Evolutionary conservation across 2,797 vertebrate genomes (phyloP).

Genomic region (Enteromius fasciolatus): DNA sequence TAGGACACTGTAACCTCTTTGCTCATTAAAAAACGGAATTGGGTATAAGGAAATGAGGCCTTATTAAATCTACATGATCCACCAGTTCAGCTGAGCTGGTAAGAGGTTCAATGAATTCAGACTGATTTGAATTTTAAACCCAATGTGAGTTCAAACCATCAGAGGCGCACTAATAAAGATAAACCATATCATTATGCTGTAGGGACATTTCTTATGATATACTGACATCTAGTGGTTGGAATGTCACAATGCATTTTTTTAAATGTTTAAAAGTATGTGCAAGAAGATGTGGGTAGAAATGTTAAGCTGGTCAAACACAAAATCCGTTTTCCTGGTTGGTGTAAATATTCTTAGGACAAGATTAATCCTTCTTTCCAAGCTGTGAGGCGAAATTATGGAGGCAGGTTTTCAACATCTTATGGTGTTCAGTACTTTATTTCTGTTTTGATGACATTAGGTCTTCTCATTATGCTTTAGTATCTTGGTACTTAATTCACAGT

Average conservation of each 20-base stretch:
- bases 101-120: conserved; percentile 56
- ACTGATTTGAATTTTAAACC: conserved; percentile 60
- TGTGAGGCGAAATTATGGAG: neutral
- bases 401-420: neutral
- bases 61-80: conserved; percentile 62
- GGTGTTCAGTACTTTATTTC: neutral
- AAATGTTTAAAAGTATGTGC: neutral
- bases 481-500: neutral
- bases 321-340: neutral
- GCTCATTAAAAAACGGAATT: conserved; percentile 56
- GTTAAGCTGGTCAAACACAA: neutral
- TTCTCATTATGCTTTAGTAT: neutral
- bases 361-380: neutral
- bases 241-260: neutral
- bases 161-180: conserved; percentile 43
- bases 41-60: conserved; percentile 54
- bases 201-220: conserved; percentile 21
- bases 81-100: conserved; percentile 50
- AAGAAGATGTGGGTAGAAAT: neutral
- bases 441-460: neutral
- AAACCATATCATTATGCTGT: conserved; percentile 14
- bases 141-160: conserved; percentile 54
- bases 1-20: conserved; percentile 47
- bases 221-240: conserved; percentile 56
- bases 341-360: neutral